Evolutionary conservation across 2,888 invertebrate genomes (phyloP).

Genomic region (Steinernema carpocapsae): DNA sequence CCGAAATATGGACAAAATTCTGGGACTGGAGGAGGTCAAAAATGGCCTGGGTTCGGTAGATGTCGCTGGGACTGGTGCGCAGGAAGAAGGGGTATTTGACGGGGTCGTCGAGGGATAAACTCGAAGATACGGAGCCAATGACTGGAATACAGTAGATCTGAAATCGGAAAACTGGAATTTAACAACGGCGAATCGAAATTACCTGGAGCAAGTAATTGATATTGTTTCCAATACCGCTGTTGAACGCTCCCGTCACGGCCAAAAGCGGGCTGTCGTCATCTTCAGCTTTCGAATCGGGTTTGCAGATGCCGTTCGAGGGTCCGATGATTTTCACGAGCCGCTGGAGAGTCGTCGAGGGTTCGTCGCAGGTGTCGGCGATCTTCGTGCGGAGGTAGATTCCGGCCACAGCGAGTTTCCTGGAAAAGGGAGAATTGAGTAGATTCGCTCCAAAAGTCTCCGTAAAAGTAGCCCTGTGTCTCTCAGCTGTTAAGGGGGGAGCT

Average conservation of each 20-base stretch:
- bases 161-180: neutral
- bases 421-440: neutral
- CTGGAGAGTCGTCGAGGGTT: slow-evolving; percentile 36
- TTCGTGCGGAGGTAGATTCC: neutral
- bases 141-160: slow-evolving; percentile 40
- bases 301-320: slow-evolving; percentile 6
- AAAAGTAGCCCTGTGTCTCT: too few relatives aligned
- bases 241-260: slow-evolving; percentile 12
- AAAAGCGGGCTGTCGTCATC: neutral
- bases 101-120: slow-evolving; percentile 39
- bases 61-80: slow-evolving; percentile 39
- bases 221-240: slow-evolving; percentile 37
- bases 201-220: slow-evolving; percentile 38
- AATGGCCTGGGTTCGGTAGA: slow-evolving; percentile 37
- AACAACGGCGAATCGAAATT: neutral
- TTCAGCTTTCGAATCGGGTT: neutral
- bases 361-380: slow-evolving; percentile 41
- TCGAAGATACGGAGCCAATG: slow-evolving; percentile 25
- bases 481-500: too few relatives aligned
- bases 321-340: slow-evolving; percentile 35
- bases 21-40: slow-evolving; percentile 38
- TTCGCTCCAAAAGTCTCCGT: too few relatives aligned
- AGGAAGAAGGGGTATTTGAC: slow-evolving; percentile 37
- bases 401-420: neutral
- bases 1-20: slow-evolving; percentile 37